Conservation (phyloP, 2,888 invertebrate species). For the Nineta flava region DNA sequence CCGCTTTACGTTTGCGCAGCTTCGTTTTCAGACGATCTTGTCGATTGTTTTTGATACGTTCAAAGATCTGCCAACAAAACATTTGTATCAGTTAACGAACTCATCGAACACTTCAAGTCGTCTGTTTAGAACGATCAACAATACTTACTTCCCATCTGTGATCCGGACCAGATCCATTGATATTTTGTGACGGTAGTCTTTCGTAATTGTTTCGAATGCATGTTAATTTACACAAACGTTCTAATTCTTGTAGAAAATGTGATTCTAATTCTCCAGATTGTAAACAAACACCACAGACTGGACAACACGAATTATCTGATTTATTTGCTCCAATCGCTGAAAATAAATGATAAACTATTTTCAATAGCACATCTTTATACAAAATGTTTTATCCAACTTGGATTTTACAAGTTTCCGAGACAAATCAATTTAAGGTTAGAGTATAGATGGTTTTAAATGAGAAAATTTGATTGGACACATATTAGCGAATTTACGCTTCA, state of each 20-base stretch:
- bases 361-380: too few relatives aligned
- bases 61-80: conserved; percentile 38
- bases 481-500: too few relatives aligned
- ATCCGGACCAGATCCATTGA: conserved; percentile 33
- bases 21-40: conserved; percentile 49
- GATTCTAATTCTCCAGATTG: conserved; percentile 48
- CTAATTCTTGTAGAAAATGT: conserved; percentile 53
- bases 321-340: conserved; percentile 24
- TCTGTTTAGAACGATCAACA: not conserved
- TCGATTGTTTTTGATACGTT: conserved; percentile 51
- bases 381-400: too few relatives aligned
- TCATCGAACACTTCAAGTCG: too few relatives aligned
- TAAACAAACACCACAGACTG: conserved; percentile 52
- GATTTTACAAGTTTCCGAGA: too few relatives aligned
- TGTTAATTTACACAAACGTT: conserved; percentile 44
- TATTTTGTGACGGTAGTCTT: conserved; percentile 30
- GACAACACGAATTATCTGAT: conserved; percentile 35
- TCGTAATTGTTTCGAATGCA: conserved; percentile 20
- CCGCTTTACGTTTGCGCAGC: conserved; percentile 46
- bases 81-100: too few relatives aligned
- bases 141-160: conserved; percentile 46
- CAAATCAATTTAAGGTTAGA: too few relatives aligned
- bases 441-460: too few relatives aligned
- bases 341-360: conserved; percentile 6
- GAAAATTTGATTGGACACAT: too few relatives aligned